Base-by-base conservation (phyloP, 92 coral and sea anemone genomes). In the Zoanthus gigantus region DNA sequence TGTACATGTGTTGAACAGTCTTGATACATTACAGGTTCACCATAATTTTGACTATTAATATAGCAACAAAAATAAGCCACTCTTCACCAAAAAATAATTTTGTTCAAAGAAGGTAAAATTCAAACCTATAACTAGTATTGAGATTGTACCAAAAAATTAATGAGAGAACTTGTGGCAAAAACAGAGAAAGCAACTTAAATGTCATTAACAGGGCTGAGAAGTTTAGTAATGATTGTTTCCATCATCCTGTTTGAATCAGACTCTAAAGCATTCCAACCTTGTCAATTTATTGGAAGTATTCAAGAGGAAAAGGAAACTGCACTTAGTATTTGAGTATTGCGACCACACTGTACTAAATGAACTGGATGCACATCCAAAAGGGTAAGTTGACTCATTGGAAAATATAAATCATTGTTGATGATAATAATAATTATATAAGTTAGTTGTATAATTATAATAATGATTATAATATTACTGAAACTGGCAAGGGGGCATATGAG, bases 281-380 rank as follows among this genome's bases (percentile, higher is more conserved):
- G 99, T 97, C 6, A 97, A 95, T 86, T 83, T 97, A 57, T 85
- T 93, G 74, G 99, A 95, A 65, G 96, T 92, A 5, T 97, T 97
- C 83, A 92, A 89, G 80, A 95, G 98, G 77, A 97, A 95, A 83
- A 89, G 98, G 90, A 97, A 95, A 76, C 88, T 97, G 4, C 99
- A 97, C 73, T 69, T 97, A 92, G 99, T 97, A 80, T 97, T 97
- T 95, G 99, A 97, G 79, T 97, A 95, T 83, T 97, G 99, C 53
- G 99, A 97, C 74, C 99, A 91, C 23, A 97, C 99, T 42, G 98
- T 97, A 56, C 90, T 97, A 17, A 95, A 97, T 71, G 98, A 95
- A 72, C 79, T 97, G 31, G 99, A 97, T 91, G 93, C 93, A 28
- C 95, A 92, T 86, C 99, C 98, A 9, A 88, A 89, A 61, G 99